These are phyloP conservation scores for Melinopterus prodromus DNA, from an alignment of 2,888 invertebrate species.

Conservation along the genomic window DNA sequence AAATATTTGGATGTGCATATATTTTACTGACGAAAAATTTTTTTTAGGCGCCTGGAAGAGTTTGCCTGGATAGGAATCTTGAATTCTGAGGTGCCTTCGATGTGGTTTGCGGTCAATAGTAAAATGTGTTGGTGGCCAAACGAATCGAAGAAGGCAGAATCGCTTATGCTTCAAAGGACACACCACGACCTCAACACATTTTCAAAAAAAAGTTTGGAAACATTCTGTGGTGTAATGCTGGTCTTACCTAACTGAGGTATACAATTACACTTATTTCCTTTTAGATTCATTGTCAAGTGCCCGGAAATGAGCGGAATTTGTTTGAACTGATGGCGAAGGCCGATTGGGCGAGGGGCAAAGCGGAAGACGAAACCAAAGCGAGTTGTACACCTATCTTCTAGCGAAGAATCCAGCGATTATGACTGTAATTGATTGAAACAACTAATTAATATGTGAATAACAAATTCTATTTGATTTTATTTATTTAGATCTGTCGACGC, in stretches of 20 bases:
- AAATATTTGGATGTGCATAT: no score
- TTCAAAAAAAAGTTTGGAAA: background rate
- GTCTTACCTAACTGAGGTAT: background rate
- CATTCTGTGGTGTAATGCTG: background rate
- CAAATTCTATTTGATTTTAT: background rate
- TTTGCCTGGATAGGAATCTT: no score
- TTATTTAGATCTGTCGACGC: background rate
- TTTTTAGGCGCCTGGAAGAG: no score
- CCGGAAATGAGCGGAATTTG: background rate
- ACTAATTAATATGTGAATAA: background rate
- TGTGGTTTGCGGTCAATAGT: no score
- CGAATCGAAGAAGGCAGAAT: background rate
- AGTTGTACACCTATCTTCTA: background rate
- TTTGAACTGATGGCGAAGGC: background rate
- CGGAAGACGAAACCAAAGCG: background rate
- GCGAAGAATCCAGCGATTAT: background rate
- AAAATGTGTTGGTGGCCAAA: background rate
- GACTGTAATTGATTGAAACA: background rate
- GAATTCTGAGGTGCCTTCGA: no score
- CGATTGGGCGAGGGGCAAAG: background rate
- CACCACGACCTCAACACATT: background rate
- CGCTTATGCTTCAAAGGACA: background rate
- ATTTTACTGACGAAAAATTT: no score
- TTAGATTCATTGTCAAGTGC: background rate
- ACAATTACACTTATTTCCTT: background rate